These are phyloP conservation scores for Gymnodraco acuticeps DNA, from an alignment of 2,797 vertebrate species.

Conservation along the genomic window DNA sequence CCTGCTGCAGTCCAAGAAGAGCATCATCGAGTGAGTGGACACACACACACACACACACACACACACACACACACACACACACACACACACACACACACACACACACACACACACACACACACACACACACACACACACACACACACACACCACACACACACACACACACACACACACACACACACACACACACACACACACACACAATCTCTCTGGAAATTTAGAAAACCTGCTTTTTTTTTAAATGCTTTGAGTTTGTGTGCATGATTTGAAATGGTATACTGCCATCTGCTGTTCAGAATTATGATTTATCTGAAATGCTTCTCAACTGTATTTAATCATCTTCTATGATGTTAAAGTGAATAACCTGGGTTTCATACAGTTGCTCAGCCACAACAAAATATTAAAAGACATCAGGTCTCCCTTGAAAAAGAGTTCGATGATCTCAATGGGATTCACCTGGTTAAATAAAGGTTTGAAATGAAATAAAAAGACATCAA, in stretches of 20 bases:
- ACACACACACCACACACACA: background rate
- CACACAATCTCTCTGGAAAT: background rate
- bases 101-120: background rate
- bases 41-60: background rate
- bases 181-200: background rate
- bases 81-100: background rate
- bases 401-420: too few relatives aligned
- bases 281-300: constrained; percentile 79
- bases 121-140: background rate
- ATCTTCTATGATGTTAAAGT: too few relatives aligned
- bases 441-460: too few relatives aligned
- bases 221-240: background rate
- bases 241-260: background rate
- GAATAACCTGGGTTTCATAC: too few relatives aligned
- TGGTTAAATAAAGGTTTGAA: too few relatives aligned
- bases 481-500: too few relatives aligned
- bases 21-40: constrained; percentile 90
- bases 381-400: too few relatives aligned
- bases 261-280: constrained; percentile 50
- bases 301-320: background rate
- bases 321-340: too few relatives aligned
- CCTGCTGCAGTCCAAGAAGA: constrained; percentile 92
- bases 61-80: background rate
- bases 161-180: background rate
- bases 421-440: too few relatives aligned